Evolutionary conservation across 2,888 invertebrate species (phyloP), one percentile per base, ranked within the genome.

Genomic region (Ophioninae sp.): DNA sequence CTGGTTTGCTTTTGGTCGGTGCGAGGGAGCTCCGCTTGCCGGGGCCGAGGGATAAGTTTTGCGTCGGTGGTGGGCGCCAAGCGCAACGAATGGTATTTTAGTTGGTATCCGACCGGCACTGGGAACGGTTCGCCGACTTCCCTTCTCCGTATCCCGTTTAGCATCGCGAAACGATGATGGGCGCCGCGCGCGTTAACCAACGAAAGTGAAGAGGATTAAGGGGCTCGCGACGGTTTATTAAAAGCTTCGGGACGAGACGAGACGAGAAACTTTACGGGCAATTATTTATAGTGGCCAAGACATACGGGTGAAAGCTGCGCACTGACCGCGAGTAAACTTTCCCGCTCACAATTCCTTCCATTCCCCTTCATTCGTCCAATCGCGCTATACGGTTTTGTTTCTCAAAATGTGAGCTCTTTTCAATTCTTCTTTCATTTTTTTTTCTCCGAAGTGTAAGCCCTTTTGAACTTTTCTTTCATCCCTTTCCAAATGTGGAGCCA

Each of bases 291-390:
- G 80, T 74, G 80, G 59, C 30, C 57, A 62, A 78, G 69, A 61
- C 69, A 78, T 61, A 41, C 37, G 61, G 69, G 23, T 37, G 61
- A 69, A 50, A 62, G 50, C 17, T 59, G 67, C 65, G 37, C 59
- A 30, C n/a, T 81, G 83, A 80, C 80, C 83, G 80, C 80, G 69
- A 81, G 83, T 83, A 68, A 83, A 83, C 83, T 82, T 59, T 81
- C 13, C 67, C 70, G 65, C 41, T 41, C 39, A 6, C 39, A 20
- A 17, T 64, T 61, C 57, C 5, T 56, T 8, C 10, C 2, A n/a
- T 67, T 65, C 2, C 6, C 7, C 20, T 50, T 50, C 20, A 13
- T 37, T 17, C 1, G 13, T 21, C 59, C n/a, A 7, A 5, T 8
- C 20, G 20, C 23, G 57, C 21, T 17, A 17, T 37, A 20, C 7